Evolutionary conservation across 2,888 invertebrate species (phyloP).

Genomic region (Creontiades dilutus): DNA sequence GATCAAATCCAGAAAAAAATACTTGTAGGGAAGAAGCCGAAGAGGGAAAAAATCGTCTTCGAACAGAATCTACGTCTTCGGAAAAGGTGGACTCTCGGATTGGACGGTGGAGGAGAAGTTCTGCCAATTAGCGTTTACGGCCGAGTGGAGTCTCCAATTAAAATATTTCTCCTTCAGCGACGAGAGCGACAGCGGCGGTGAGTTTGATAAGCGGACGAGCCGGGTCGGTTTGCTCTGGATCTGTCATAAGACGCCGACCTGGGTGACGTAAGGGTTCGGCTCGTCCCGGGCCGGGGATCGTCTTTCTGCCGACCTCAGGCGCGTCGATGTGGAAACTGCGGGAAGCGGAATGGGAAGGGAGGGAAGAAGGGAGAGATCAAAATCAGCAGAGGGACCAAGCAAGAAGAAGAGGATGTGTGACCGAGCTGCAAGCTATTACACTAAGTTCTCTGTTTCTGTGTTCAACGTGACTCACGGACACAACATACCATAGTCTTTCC

Average conservation of each 20-base stretch:
- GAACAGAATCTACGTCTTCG: constrained; percentile 28
- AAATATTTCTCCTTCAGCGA: constrained; percentile 48
- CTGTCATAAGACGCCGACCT: constrained; percentile 27
- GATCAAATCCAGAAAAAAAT: not conserved
- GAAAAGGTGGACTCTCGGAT: constrained; percentile 33
- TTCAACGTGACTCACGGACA: too few relatives aligned
- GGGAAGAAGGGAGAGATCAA: not conserved
- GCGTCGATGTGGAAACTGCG: constrained; percentile 16
- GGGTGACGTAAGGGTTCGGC: constrained; percentile 11
- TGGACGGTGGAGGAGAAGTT: constrained; percentile 15
- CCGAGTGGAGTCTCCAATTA: constrained; percentile 48
- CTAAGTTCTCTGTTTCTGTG: too few relatives aligned
- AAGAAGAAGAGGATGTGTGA: too few relatives aligned
- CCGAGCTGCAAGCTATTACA: too few relatives aligned
- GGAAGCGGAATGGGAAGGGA: not conserved
- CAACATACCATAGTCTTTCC: too few relatives aligned
- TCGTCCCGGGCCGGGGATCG: not conserved
- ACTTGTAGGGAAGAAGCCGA: not conserved
- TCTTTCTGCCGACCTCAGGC: constrained; percentile 30
- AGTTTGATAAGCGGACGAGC: constrained; percentile 45
- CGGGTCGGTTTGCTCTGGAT: constrained; percentile 43
- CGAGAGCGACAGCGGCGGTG: not conserved
- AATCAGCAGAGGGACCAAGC: too few relatives aligned
- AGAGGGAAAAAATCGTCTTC: constrained; percentile 28
- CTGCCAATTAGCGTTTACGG: constrained; percentile 56